Conservation (phyloP, 1,140 invertebrate species). For the Thaumetopoea pityocampa region DNA sequence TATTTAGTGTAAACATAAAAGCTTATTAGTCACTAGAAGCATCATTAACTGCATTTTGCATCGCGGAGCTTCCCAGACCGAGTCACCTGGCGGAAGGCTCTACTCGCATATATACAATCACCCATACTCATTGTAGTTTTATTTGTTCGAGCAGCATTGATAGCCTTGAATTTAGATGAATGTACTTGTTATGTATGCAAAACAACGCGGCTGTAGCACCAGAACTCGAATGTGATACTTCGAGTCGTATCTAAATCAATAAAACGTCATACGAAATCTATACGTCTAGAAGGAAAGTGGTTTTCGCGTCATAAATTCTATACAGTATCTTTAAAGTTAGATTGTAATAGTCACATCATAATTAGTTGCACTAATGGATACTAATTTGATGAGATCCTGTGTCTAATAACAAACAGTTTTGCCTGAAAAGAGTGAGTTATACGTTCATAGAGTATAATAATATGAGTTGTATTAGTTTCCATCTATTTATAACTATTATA, state of each 20-base stretch:
- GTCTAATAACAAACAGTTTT: too few relatives aligned
- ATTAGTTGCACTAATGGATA: too few relatives aligned
- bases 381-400: too few relatives aligned
- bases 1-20: conserved; percentile 53
- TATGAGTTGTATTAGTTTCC: too few relatives aligned
- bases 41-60: conserved; percentile 49
- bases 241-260: conserved; percentile 2
- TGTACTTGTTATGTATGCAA: conserved; percentile 22
- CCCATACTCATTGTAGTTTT: conserved; percentile 49
- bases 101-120: conserved; percentile 32
- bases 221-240: conserved; percentile 11
- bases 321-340: too few relatives aligned
- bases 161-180: conserved; percentile 35
- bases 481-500: too few relatives aligned
- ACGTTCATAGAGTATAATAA: too few relatives aligned
- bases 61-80: conserved; percentile 34
- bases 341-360: too few relatives aligned
- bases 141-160: conserved; percentile 41
- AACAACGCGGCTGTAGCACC: conserved; percentile 13
- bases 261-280: too few relatives aligned
- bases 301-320: too few relatives aligned
- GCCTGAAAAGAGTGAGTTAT: too few relatives aligned
- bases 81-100: conserved; percentile 36
- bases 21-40: conserved; percentile 64
- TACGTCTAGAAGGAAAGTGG: too few relatives aligned